Percentiles rank a stretch among this genome's conserved stretches.
phyloP scores from a whole-genome alignment of 2,797 vertebrate genomes.

The Salarias fasciatus region DNA sequence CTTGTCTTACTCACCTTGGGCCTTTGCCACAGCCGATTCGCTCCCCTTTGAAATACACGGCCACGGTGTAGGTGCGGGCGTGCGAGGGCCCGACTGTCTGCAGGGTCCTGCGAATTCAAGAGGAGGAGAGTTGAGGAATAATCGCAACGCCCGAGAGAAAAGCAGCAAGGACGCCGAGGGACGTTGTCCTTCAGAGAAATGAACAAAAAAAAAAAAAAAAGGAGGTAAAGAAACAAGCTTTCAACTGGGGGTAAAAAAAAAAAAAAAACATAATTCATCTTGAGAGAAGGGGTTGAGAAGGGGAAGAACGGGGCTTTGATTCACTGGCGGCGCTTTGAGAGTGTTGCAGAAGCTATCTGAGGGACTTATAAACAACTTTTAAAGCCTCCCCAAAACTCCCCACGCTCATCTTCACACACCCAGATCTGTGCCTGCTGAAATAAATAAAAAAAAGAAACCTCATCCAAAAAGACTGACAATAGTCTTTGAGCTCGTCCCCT shows the following conservation, averaged over 20 bases:
- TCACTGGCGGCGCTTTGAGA: not conserved
- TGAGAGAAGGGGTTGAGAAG: slow-evolving; percentile 15
- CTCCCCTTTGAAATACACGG: slow-evolving; percentile 98
- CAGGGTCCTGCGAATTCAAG: slow-evolving; percentile 86
- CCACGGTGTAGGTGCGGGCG: slow-evolving; percentile 95
- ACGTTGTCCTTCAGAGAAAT: slow-evolving; percentile 51
- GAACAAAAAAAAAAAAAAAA: slow-evolving; percentile 28
- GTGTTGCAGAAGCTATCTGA: slow-evolving; percentile 37
- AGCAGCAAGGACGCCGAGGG: slow-evolving; percentile 43
- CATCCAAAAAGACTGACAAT: slow-evolving; percentile 42
- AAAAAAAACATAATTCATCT: slow-evolving; percentile 64
- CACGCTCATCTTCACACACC: slow-evolving; percentile 36
- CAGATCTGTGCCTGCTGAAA: slow-evolving; percentile 24
- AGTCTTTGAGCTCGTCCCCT: slow-evolving; percentile 26
- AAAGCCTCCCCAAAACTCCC: slow-evolving; percentile 40
- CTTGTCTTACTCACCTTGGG: slow-evolving; percentile 87
- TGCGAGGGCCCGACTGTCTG: slow-evolving; percentile 98
- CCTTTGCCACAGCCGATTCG: slow-evolving; percentile 98
- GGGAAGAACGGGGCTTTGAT: slow-evolving; percentile 35
- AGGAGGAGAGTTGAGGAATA: slow-evolving; percentile 12
- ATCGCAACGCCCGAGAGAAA: slow-evolving; percentile 27
- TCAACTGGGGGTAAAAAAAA: slow-evolving; percentile 12
- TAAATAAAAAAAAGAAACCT: slow-evolving; percentile 28
- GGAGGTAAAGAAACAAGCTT: no score
- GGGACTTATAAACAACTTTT: slow-evolving; percentile 53